phyloP scores from a whole-genome alignment of 2,113 vertebrate genomes.

The pig (Sus scrofa) region DNA sequence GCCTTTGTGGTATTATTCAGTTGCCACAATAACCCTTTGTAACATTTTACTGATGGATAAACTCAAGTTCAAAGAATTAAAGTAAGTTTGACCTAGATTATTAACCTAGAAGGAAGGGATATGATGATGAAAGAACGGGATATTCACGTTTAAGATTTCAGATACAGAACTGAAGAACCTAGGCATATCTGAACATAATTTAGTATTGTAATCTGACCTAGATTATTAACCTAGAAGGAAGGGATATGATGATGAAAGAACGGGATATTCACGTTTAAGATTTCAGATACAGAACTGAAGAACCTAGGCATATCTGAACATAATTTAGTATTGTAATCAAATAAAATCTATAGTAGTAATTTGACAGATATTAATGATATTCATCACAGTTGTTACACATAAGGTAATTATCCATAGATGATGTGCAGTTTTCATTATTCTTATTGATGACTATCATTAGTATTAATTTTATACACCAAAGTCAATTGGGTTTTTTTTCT shows the following conservation, averaged over 20 bases:
- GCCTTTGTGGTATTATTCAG: background rate
- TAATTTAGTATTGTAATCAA: slow-evolving; percentile 33
- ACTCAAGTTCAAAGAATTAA: background rate
- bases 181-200: background rate
- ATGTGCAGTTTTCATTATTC: slow-evolving; percentile 63
- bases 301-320: background rate
- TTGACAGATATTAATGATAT: slow-evolving; percentile 61
- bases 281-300: background rate
- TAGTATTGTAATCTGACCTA: background rate
- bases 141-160: slow-evolving; percentile 25
- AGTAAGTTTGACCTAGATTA: background rate
- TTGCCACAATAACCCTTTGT: background rate
- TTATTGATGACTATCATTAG: slow-evolving; percentile 72
- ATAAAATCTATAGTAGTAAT: slow-evolving; percentile 54
- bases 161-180: background rate
- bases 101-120: background rate
- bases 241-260: background rate
- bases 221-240: background rate
- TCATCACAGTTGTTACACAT: slow-evolving; percentile 43
- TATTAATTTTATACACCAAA: slow-evolving; percentile 63
- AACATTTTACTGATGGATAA: background rate
- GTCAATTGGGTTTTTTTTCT: background rate
- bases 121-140: background rate
- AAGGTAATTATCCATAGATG: slow-evolving; percentile 69
- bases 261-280: background rate